Evolutionary conservation across 23 tunicate species (phyloP), one percentile per base, ranked within the genome.

Genomic region (Ascidia mentula): DNA sequence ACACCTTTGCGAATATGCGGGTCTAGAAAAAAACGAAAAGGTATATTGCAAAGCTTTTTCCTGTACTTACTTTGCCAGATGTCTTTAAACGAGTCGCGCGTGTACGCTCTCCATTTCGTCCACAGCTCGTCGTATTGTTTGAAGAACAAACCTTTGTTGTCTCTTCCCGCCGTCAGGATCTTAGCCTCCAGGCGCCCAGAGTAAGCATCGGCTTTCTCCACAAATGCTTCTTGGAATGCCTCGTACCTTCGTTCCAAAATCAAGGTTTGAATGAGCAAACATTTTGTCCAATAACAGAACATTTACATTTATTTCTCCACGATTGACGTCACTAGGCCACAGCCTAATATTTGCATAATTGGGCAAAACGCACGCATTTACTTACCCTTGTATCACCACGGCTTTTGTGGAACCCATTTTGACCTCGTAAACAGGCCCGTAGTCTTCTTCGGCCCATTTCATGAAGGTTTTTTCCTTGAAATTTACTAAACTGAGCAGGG

Each of bases 121-220:
- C 74, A 70, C 8, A 32, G 30, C 32, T 70, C 74, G 8, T 34
- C 74, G 32, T 70, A 70, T 20, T 70, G 74, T 18, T 32, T 34
- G 39, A 70, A 70, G 74, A 70, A 70, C 17, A 70, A 36, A 18
- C 74, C 74, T 6, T 70, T 70, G 74, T 70, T 33, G 37, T 70
- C 74, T n/a, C 74, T 5, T 1, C n/a, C 38, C 36, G 37, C 74
- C 32, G 31, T 34, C 30, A 70, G 35, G 3, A 70, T 30, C 32
- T 70, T 33, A 3, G 39, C 74, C 38, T 70, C 74, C 37, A 70
- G 7, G 18, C 74, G 37, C 17, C 74, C 74, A 2, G 74, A 70
- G 35, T 32, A 70, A 9, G 39, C 38, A 34, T 22, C 32, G 37
- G 74, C 74, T 36, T 70, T 70, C 32, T 70, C 74, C 31, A 70